These are phyloP conservation scores for Nematolebias whitei DNA, from an alignment of 2,113 vertebrate species.

Conservation along the genomic window DNA sequence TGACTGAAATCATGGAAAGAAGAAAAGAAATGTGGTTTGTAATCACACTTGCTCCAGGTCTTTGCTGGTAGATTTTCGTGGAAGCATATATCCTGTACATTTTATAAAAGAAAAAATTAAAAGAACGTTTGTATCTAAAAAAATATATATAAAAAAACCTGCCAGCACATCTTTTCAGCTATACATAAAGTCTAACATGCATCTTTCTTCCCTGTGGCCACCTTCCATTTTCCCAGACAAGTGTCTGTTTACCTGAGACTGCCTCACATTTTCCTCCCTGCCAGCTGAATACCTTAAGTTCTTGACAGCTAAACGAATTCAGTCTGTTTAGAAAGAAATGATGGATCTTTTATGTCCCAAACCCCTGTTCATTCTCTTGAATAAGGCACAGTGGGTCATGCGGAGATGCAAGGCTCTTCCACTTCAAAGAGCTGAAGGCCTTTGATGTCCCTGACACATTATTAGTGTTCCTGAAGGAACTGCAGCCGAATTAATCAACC, in stretches of 20 bases:
- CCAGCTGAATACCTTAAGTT: constrained; percentile 35
- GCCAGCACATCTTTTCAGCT: constrained; percentile 2
- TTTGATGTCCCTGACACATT: constrained; percentile 76
- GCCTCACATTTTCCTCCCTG: constrained; percentile 33
- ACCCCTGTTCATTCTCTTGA: constrained; percentile 59
- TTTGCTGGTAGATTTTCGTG: too few species aligned
- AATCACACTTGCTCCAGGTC: too few species aligned
- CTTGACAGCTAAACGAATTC: constrained; percentile 54
- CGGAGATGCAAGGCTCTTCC: constrained; percentile 57
- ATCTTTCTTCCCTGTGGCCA: constrained; percentile 18
- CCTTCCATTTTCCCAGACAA: constrained; percentile 19
- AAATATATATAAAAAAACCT: background rate
- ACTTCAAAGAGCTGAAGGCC: constrained; percentile 73
- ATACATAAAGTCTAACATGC: background rate
- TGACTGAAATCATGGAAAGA: too few species aligned
- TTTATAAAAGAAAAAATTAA: background rate
- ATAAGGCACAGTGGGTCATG: constrained; percentile 65
- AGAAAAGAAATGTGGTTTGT: background rate
- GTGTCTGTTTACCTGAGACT: constrained; percentile 47
- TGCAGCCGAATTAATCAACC: constrained; percentile 61
- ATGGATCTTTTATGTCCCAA: constrained; percentile 65
- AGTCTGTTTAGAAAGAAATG: constrained; percentile 58
- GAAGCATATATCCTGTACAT: background rate
- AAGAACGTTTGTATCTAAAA: background rate
- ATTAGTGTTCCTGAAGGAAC: constrained; percentile 72